Conservation (phyloP, 2,113 vertebrate species). For the Phylloscopus trochiloides region DNA sequence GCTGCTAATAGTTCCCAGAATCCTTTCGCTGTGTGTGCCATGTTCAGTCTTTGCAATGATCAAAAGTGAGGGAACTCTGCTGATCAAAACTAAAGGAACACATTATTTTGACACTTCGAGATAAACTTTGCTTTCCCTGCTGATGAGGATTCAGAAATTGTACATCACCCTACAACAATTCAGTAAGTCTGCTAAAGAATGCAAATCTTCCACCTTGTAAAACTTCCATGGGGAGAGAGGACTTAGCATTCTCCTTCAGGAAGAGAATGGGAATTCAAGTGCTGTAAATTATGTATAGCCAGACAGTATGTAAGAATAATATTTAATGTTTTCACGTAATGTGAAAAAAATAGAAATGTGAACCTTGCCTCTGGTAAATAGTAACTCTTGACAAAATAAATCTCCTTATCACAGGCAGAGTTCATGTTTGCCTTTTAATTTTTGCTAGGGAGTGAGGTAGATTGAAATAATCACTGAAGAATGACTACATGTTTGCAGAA, state of each 20-base stretch:
- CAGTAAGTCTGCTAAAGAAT: neutral
- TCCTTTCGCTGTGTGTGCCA: conserved; percentile 23
- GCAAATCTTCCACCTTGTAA: neutral
- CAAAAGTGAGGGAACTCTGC: conserved; percentile 64
- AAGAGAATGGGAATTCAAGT: neutral
- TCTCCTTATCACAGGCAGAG: neutral
- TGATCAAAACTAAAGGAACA: conserved; percentile 70
- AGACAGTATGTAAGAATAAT: neutral
- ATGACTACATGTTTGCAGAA: neutral
- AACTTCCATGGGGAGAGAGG: neutral
- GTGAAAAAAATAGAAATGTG: neutral
- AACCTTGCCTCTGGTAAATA: conserved; percentile 11
- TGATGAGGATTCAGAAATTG: conserved; percentile 34
- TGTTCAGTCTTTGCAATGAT: conserved; percentile 63
- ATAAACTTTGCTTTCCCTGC: conserved; percentile 29
- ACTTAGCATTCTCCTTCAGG: neutral
- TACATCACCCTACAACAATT: neutral
- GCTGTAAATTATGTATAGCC: neutral
- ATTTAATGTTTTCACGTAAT: neutral
- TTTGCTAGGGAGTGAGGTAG: neutral
- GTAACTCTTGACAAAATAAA: neutral
- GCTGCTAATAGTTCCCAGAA: conserved; percentile 68
- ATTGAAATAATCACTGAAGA: neutral
- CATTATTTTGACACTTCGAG: conserved; percentile 55
- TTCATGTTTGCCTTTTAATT: conserved; percentile 1